Evolutionary conservation across 2,888 invertebrate genomes (phyloP), one percentile per base, ranked within the genome.

Genomic region (Orthosia gothica): DNA sequence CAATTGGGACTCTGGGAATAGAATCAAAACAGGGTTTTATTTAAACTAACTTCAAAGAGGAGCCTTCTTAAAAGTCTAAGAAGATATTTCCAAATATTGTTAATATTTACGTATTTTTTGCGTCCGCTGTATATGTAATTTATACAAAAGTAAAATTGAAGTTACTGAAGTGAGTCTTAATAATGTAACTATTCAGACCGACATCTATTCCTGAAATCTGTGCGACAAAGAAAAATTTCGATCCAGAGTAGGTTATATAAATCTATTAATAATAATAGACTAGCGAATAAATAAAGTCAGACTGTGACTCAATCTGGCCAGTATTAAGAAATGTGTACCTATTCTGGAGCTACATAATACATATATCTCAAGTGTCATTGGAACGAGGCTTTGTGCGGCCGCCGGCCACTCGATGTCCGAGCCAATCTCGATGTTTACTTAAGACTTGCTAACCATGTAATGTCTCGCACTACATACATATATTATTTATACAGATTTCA

Each of bases 381-480:
- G 62, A 50, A 20, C 58, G 18, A n/a, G 49, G 68, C 62, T 71
- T 66, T 57, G 66, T 67, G 26, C 40, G 40, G 40, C 40, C 40
- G 9, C 40, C 55, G 50, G 49, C 63, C 82, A 67, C 73, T 64
- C 69, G 40, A 40, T 66, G 58, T 69, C 55, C 62, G 62, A 69
- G 69, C 64, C 74, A 74, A 76, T 74, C 75, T 80, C 20, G 47
- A 50, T 57, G 61, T 69, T 80, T 74, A 80, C 26, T 80, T 74
- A 81, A 69, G 81, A 57, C 49, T 74, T 65, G 3, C 61, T 55
- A 81, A 65, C 64, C 81, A 69, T 62, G 55, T 80, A 57, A 65
- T 40, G n/a, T 40, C 57, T 71, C 66, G n/a, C 26, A 64, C 40
- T 58, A 64, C 32, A 52, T 65, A 63, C 18, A 50, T 55, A 47